Evolutionary conservation across 2,888 invertebrate genomes (phyloP).

Genomic region (Tuta absoluta): DNA sequence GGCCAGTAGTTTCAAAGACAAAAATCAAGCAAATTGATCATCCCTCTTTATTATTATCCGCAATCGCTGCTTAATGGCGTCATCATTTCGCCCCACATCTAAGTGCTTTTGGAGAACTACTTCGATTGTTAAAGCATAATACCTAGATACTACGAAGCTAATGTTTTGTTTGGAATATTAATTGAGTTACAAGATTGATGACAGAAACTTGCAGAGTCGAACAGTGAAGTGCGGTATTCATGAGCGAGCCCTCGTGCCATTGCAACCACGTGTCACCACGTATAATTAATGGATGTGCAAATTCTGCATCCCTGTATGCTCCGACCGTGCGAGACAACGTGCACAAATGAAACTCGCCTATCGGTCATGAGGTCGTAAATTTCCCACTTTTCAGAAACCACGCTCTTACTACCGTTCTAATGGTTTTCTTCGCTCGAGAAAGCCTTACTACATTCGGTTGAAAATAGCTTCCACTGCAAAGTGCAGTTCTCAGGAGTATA

Average conservation of each 20-base stretch:
- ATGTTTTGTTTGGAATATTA: background rate
- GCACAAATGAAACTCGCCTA: background rate
- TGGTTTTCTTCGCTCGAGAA: background rate
- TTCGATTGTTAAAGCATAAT: no score
- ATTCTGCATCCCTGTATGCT: no score
- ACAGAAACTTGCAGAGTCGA: background rate
- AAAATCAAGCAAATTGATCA: no score
- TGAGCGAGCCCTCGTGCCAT: background rate
- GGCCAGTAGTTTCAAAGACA: no score
- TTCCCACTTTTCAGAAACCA: background rate
- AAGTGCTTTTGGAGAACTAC: no score
- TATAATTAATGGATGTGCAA: background rate
- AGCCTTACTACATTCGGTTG: background rate
- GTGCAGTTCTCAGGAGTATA: background rate
- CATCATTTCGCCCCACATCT: no score
- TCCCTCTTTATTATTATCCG: no score
- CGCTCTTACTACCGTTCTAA: background rate
- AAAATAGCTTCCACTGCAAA: background rate
- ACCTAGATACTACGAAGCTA: no score
- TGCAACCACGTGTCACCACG: background rate
- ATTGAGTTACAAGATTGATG: conserved; percentile 3
- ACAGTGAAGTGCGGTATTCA: conserved; percentile 5
- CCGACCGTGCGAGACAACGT: background rate
- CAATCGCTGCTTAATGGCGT: no score
- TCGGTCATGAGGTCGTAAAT: conserved; percentile 10